phyloP scores from a whole-genome alignment of 2,113 vertebrate genomes.

The Mus spicilegus region DNA sequence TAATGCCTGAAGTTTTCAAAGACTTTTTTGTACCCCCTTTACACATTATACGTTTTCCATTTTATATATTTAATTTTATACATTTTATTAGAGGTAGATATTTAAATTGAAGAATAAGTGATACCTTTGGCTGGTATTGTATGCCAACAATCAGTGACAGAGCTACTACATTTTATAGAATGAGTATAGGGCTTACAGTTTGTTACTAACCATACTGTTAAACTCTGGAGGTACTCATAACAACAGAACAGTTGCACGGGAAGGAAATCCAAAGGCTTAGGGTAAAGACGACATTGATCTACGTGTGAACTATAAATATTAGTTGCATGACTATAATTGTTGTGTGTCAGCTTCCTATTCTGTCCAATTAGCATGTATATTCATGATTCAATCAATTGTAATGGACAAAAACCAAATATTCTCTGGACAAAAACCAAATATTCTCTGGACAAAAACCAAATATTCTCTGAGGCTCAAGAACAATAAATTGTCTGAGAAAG shows the following conservation, averaged over 20 bases:
- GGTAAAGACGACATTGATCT: not conserved
- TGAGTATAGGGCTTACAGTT: not conserved
- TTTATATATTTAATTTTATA: not conserved
- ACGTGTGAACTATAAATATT: not conserved
- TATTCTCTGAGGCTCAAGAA: not conserved
- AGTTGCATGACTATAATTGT: not conserved
- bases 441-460: not conserved
- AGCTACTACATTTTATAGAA: slow-evolving; percentile 30
- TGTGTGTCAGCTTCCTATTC: slow-evolving; percentile 10
- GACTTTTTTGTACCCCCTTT: not conserved
- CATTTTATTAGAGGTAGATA: slow-evolving; percentile 53
- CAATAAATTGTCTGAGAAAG: not conserved
- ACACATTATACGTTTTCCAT: no score
- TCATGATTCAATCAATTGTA: not conserved
- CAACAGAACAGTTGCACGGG: not conserved
- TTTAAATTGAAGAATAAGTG: slow-evolving; percentile 4
- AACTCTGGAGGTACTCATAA: not conserved
- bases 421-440: no score
- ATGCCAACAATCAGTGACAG: slow-evolving; percentile 10
- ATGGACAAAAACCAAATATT: not conserved
- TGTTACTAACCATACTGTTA: not conserved
- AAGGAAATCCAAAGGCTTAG: not conserved
- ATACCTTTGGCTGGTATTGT: not conserved
- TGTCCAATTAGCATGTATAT: not conserved
- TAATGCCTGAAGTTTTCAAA: not conserved